Percentiles rank a stretch among this genome's conserved stretches.
Evolutionary conservation across 2,888 invertebrate species (phyloP).

Genomic region (Ashinkailepas kermadecensis): DNA sequence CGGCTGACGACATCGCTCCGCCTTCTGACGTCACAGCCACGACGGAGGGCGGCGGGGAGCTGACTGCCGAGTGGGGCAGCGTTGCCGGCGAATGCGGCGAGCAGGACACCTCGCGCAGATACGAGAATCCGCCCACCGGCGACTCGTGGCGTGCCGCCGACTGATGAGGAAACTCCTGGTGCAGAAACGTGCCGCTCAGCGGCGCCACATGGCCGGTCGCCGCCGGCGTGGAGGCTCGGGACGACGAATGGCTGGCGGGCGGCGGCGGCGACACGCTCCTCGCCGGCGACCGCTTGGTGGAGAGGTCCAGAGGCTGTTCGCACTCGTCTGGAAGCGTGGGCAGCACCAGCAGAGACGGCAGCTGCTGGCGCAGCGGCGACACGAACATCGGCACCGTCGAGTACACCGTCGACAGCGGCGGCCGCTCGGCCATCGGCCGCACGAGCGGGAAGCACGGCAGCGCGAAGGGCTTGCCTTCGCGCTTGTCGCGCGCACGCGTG

Average conservation of each 20-base stretch:
- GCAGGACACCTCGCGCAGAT: not conserved
- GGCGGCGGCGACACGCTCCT: slow-evolving; percentile 53
- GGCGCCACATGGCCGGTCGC: not conserved
- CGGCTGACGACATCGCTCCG: not conserved
- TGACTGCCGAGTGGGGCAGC: not conserved
- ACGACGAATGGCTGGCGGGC: slow-evolving; percentile 23
- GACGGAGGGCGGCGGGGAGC: not conserved
- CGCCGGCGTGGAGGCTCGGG: not conserved
- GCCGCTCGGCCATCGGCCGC: slow-evolving; percentile 62
- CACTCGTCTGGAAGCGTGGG: slow-evolving; percentile 33
- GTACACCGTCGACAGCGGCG: slow-evolving; percentile 53
- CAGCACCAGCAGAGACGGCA: slow-evolving; percentile 28
- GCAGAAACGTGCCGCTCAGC: slow-evolving; percentile 27
- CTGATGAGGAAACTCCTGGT: slow-evolving; percentile 26
- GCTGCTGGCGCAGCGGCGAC: slow-evolving; percentile 33
- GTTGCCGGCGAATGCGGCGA: slow-evolving; percentile 12
- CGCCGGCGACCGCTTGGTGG: slow-evolving; percentile 60
- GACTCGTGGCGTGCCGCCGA: slow-evolving; percentile 11
- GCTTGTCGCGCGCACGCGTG: slow-evolving; percentile 77
- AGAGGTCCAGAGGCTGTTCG: slow-evolving; percentile 85
- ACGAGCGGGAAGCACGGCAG: slow-evolving; percentile 43
- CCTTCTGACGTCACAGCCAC: not conserved
- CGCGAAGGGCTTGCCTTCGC: slow-evolving; percentile 53
- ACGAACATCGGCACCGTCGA: slow-evolving; percentile 28
- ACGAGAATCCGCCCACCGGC: not conserved